phyloP scores from a whole-genome alignment of 2,888 invertebrate genomes.

The Masnerella sp. region DNA sequence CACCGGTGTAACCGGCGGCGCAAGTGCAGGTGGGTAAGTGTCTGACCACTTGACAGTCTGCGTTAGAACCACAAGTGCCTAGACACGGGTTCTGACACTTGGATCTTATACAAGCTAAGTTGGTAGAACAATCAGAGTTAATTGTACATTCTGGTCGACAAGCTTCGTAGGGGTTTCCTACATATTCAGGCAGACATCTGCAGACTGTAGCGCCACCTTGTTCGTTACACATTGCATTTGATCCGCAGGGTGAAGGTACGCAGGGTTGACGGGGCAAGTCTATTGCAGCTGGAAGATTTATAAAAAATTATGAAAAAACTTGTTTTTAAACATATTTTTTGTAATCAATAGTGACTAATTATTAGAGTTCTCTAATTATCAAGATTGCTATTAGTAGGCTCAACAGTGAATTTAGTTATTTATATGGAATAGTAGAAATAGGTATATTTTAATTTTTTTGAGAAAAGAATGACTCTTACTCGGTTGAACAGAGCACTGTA shows the following conservation, averaged over 20 bases:
- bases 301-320: background rate
- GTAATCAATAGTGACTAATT: too few species aligned
- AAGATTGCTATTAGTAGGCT: too few species aligned
- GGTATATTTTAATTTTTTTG: too few species aligned
- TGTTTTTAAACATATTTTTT: background rate
- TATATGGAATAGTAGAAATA: too few species aligned
- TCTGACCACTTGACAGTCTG: constrained; percentile 79
- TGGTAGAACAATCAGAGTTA: constrained; percentile 78
- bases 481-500: constrained; percentile 64
- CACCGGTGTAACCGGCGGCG: constrained; percentile 79
- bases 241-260: constrained; percentile 70
- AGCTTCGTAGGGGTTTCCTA: constrained; percentile 75
- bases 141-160: constrained; percentile 75
- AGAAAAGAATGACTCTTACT: constrained; percentile 59
- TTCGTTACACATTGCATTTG: constrained; percentile 79
- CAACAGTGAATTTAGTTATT: too few species aligned
- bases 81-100: constrained; percentile 49
- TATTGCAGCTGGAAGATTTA: constrained; percentile 18
- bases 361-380: too few species aligned
- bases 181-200: constrained; percentile 77
- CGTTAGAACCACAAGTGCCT: constrained; percentile 78
- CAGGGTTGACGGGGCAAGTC: constrained; percentile 42
- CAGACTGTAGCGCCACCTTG: constrained; percentile 79
- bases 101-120: constrained; percentile 31
- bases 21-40: constrained; percentile 81